These are phyloP conservation scores for Sebastiscus albofasciatus DNA, from an alignment of 2,797 vertebrate genomes.

Conservation along the genomic window DNA sequence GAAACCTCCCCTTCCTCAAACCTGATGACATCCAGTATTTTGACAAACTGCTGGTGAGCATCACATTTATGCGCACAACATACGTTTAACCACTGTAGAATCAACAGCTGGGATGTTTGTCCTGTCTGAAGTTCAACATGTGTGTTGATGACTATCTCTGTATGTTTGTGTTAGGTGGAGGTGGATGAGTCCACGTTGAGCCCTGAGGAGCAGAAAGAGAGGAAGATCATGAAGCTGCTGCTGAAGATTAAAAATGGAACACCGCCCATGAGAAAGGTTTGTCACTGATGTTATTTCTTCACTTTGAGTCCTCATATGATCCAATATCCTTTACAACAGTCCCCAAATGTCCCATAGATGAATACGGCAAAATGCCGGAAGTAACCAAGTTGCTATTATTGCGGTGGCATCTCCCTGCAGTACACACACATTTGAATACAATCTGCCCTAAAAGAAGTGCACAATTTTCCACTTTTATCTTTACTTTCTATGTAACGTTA, in stretches of 20 bases:
- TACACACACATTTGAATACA: too few relatives aligned
- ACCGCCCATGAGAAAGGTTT: conserved; percentile 96
- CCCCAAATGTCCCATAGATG: not conserved
- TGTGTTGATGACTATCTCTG: not conserved
- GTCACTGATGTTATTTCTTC: not conserved
- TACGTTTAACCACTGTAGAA: not conserved
- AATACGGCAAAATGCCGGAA: too few relatives aligned
- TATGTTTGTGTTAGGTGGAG: conserved; percentile 87
- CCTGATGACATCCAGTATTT: conserved; percentile 99
- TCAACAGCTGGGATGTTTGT: not conserved
- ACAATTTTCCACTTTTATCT: too few relatives aligned
- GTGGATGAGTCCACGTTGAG: conserved; percentile 98
- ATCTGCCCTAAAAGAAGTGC: too few relatives aligned
- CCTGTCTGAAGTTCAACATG: not conserved
- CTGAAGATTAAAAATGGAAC: conserved; percentile 99
- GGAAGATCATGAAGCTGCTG: conserved; percentile 99
- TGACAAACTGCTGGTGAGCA: conserved; percentile 94
- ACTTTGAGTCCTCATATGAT: not conserved
- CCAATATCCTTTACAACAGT: not conserved
- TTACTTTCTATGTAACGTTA: too few relatives aligned
- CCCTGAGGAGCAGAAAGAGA: conserved; percentile 98
- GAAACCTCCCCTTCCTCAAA: conserved; percentile 98
- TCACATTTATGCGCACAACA: not conserved
- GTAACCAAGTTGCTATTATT: too few relatives aligned
- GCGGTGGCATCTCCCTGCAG: too few relatives aligned